Percentiles rank a stretch among this genome's conserved stretches.
Conservation (phyloP, 2,797 vertebrate species). For the Eutrigla gurnardus region DNA sequence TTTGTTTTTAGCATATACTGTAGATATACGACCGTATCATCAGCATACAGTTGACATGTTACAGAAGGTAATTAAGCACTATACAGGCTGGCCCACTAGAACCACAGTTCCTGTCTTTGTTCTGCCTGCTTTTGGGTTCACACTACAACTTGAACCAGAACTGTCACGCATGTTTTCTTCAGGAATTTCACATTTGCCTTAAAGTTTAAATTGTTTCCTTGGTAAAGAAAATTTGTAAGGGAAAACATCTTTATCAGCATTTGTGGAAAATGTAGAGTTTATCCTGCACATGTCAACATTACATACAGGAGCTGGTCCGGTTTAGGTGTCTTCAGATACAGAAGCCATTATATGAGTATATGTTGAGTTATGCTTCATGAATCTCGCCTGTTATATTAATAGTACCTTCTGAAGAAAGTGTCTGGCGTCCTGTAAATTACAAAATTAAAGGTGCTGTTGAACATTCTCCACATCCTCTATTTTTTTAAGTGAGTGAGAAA, state of each 20-base stretch:
- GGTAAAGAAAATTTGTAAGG: neutral
- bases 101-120: neutral
- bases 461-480: neutral
- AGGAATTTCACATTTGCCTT: neutral
- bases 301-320: neutral
- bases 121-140: neutral
- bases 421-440: conserved; percentile 27
- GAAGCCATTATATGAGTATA: neutral
- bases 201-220: neutral
- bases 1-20: too few species aligned
- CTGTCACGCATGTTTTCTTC: neutral
- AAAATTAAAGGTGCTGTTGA: conserved; percentile 8
- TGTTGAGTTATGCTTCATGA: conserved; percentile 22
- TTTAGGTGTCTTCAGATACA: neutral
- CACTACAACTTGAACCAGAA: too few species aligned
- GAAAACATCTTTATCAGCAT: neutral
- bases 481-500: conserved; percentile 21
- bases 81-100: neutral
- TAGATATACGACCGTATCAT: too few species aligned
- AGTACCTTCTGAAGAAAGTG: conserved; percentile 3
- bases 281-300: neutral
- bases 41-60: too few species aligned
- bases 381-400: conserved; percentile 15
- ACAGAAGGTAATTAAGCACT: neutral
- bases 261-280: neutral